These are phyloP conservation scores for Urechis unicinctus DNA, from an alignment of 2,888 invertebrate genomes.

Conservation along the genomic window DNA sequence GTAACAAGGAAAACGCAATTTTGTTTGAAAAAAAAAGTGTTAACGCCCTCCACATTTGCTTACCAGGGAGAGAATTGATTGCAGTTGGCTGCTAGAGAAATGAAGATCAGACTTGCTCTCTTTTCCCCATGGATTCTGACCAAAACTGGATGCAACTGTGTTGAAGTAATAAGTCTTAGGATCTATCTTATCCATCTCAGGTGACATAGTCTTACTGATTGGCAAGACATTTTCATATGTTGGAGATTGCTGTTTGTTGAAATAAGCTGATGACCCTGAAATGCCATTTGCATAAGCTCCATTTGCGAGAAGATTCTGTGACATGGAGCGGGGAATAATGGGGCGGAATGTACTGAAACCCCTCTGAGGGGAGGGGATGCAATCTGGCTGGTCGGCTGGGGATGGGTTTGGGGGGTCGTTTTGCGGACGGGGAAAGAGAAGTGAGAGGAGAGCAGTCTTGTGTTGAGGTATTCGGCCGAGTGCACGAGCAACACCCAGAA, in stretches of 20 bases:
- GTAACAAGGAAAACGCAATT: no score
- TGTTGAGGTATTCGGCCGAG: conserved; percentile 80
- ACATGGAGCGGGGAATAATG: conserved; percentile 86
- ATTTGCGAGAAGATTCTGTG: conserved; percentile 49
- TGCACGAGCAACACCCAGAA: conserved; percentile 82
- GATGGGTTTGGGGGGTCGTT: conserved; percentile 8
- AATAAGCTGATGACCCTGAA: not conserved
- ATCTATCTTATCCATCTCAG: not conserved
- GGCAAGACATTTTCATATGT: conserved; percentile 11
- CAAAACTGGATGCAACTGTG: conserved; percentile 84
- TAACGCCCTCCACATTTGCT: no score
- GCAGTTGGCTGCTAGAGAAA: conserved; percentile 42
- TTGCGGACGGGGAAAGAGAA: conserved; percentile 67
- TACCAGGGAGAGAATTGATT: conserved; percentile 43
- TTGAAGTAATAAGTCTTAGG: conserved; percentile 66
- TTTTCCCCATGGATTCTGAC: conserved; percentile 12
- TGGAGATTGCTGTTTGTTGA: conserved; percentile 12
- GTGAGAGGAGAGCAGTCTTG: conserved; percentile 69
- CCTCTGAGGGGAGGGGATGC: conserved; percentile 1
- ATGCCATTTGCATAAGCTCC: conserved; percentile 1
- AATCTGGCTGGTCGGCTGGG: not conserved
- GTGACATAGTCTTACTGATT: not conserved
- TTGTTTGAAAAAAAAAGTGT: no score
- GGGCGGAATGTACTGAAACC: conserved; percentile 60
- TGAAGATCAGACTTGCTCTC: conserved; percentile 26